Evolutionary conservation across 2,797 vertebrate species (phyloP).

Genomic region (Prunella strophiata): DNA sequence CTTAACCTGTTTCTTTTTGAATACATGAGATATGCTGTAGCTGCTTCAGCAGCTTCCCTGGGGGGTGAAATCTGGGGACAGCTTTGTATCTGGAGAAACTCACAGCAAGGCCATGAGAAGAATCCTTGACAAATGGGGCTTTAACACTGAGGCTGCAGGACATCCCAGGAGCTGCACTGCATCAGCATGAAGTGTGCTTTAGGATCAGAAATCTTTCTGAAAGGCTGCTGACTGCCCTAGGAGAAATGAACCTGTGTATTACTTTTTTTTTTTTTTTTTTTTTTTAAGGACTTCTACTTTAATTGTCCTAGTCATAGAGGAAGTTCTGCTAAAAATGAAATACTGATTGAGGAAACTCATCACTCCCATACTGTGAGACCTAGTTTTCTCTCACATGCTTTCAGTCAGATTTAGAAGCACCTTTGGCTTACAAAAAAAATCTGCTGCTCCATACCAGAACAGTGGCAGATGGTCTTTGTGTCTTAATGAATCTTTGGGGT

Average conservation of each 20-base stretch:
- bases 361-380: neutral
- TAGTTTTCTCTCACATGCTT: conserved; percentile 5
- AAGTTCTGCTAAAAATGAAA: conserved; percentile 9
- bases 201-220: neutral
- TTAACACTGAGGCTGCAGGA: neutral
- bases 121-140: neutral
- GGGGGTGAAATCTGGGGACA: neutral
- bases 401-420: neutral
- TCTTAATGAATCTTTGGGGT: conserved; percentile 24
- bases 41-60: neutral
- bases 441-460: neutral
- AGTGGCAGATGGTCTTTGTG: conserved; percentile 57
- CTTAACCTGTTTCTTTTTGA: neutral
- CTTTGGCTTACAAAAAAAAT: neutral
- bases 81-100: neutral
- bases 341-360: neutral
- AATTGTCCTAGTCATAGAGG: neutral
- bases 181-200: neutral
- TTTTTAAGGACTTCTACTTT: neutral
- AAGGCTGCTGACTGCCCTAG: neutral
- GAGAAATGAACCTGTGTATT: neutral
- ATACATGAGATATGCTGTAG: neutral
- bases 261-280: neutral
- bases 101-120: neutral
- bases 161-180: neutral